A percentile compares a stretch with the other conserved stretches of the same genome.
These are phyloP conservation scores for Macrophya alboannulata DNA, from an alignment of 2,888 invertebrate species.

Conservation along the genomic window DNA sequence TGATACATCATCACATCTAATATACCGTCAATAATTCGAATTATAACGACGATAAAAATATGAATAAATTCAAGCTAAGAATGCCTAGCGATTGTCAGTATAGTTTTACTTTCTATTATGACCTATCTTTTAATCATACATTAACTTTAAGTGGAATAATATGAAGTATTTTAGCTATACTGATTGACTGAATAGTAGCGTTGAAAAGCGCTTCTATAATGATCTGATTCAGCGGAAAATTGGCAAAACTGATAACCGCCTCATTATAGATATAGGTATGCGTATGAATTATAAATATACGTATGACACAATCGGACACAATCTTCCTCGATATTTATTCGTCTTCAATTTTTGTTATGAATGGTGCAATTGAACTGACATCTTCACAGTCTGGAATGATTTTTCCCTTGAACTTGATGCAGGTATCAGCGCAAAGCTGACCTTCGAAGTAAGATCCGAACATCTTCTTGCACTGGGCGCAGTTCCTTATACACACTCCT, in stretches of 20 bases:
- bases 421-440: constrained; percentile 92
- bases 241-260: not conserved
- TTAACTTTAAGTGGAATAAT: constrained; percentile 1
- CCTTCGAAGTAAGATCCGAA: constrained; percentile 94
- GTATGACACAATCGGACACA: not conserved
- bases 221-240: not conserved
- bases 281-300: not conserved
- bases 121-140: constrained; percentile 1
- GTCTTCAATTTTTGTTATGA: constrained; percentile 83
- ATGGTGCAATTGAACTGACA: constrained; percentile 90
- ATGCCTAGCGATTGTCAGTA: not conserved
- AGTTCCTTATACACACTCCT: constrained; percentile 92
- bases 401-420: constrained; percentile 91
- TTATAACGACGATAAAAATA: constrained; percentile 1
- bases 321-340: constrained; percentile 18
- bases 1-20: not conserved
- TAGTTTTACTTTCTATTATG: constrained; percentile 13
- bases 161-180: not conserved
- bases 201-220: not conserved
- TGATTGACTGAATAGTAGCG: not conserved
- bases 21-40: not conserved
- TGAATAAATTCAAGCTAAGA: not conserved
- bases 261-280: not conserved
- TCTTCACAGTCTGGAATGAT: constrained; percentile 94
- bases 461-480: constrained; percentile 95